Base-by-base conservation (phyloP, 2,888 invertebrate genomes). In the Lasioglossum calceatum region DNA sequence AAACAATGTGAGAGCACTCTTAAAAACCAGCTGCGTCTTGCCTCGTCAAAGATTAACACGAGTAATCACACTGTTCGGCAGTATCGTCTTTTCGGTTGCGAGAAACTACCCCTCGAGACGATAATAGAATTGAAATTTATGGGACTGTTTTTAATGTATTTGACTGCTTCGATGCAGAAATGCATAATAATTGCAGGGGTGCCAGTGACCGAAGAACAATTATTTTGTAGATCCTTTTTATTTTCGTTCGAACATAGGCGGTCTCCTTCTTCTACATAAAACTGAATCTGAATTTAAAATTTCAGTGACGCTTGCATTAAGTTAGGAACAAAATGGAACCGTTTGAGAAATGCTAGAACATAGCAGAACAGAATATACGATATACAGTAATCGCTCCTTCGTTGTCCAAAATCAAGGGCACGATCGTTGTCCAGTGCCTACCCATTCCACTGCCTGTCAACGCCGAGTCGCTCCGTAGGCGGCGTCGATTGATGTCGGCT, bases 1-100 rank as follows among this genome's bases (percentile, higher is more conserved):
- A 58, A 67, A 81, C 71, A 81, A 81, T 73, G 61, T 23, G 19
- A 23, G 14, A 16, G 42, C n/a, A 23, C 71, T 14, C 54, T 58
- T 64, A 70, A 23, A 61, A 61, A 61, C 61, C 61, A 27, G 61
- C 14, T 4, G 61, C 61, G 12, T 27, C 27, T 61, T 61, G 61
- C 27, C 27, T n/a, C 14, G 61, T 14, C n/a, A 27, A 14, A 27
- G 14, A 61, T 61, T 27, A 27, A 27, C 27, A 5, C 61, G 61
- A 61, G 14, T 14, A 27, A 27, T 61, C 61, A 10, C 5, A 4
- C 5, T 27, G 61, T 4, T 27, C 27, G 4, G 10, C 4, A 27
- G 12, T 61, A 61, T 61, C 27, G 27, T 61, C 0, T 14, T 4
- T 27, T 14, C 14, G 14, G n/a, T 27, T 61, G 14, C 61, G 0